A percentile compares a stretch with the other conserved stretches of the same genome.
These are phyloP conservation scores for Diloba caeruleocephala DNA, from an alignment of 2,888 invertebrate species.

Conservation along the genomic window DNA sequence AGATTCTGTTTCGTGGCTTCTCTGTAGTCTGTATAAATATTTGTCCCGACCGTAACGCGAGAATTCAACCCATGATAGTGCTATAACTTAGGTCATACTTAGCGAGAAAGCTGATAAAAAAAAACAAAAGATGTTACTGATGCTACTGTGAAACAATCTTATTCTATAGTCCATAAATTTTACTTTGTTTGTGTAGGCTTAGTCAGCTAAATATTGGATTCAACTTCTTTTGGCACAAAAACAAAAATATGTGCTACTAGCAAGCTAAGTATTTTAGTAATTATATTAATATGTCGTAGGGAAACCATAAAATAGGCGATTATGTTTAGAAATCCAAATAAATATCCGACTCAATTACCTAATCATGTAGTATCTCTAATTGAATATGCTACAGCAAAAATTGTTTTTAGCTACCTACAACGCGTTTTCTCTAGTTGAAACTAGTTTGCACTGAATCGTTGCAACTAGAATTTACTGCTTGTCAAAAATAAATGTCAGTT, in stretches of 20 bases:
- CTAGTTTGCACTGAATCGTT: no score
- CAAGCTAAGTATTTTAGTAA: conserved; percentile 26
- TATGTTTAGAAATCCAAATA: conserved; percentile 14
- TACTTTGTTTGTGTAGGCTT: conserved; percentile 34
- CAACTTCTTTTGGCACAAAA: conserved; percentile 34
- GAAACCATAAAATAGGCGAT: conserved; percentile 36
- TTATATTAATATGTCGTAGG: conserved; percentile 30
- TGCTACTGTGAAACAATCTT: conserved; percentile 32
- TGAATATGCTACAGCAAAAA: conserved; percentile 16
- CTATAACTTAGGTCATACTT: conserved; percentile 5
- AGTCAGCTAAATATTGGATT: conserved; percentile 34
- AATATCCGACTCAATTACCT: conserved; percentile 22
- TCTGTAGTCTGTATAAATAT: no score
- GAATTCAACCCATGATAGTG: no score
- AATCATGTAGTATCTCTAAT: no score
- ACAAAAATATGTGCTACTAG: conserved; percentile 25
- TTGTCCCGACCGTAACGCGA: no score
- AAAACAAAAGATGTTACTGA: conserved; percentile 34
- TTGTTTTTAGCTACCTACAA: no score
- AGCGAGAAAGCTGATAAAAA: conserved; percentile 9
- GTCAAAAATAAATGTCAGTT: no score
- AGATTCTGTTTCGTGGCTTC: no score
- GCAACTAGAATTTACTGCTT: no score
- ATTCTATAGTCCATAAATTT: conserved; percentile 39
- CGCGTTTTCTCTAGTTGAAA: no score